A percentile compares a stretch with the other conserved stretches of the same genome.
Conservation (phyloP, 2,888 invertebrate species). For the Mythimna lalbum region DNA sequence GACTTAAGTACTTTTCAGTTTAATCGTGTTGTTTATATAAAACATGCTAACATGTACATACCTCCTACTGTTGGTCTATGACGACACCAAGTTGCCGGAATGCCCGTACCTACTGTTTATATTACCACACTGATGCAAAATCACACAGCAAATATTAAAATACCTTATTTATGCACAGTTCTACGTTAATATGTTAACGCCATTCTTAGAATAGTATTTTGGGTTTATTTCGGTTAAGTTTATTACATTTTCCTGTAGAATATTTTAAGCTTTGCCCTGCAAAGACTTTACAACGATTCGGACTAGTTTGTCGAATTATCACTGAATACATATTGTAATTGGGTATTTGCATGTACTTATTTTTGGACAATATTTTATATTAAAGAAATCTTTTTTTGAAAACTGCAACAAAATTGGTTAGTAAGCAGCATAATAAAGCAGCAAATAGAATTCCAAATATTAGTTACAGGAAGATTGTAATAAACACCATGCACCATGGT, state of each 20-base stretch:
- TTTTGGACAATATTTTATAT: no score
- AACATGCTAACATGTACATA: conserved; percentile 30
- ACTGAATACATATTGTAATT: neutral
- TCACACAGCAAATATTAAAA: conserved; percentile 36
- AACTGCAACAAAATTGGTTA: no score
- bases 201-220: neutral
- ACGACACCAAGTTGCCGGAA: conserved; percentile 28
- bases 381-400: no score
- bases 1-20: conserved; percentile 1
- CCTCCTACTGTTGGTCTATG: conserved; percentile 37
- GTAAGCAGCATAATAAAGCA: no score
- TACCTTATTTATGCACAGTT: conserved; percentile 18
- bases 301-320: neutral
- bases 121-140: conserved; percentile 35
- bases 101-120: conserved; percentile 31
- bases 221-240: neutral
- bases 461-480: no score
- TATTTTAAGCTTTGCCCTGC: neutral
- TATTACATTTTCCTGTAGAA: neutral
- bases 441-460: no score
- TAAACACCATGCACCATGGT: no score
- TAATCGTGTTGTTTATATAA: conserved; percentile 12
- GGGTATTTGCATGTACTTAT: no score
- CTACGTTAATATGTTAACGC: neutral
- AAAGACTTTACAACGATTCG: neutral